phyloP scores from a whole-genome alignment of 2,797 vertebrate species.

The Okamejei kenojei region DNA sequence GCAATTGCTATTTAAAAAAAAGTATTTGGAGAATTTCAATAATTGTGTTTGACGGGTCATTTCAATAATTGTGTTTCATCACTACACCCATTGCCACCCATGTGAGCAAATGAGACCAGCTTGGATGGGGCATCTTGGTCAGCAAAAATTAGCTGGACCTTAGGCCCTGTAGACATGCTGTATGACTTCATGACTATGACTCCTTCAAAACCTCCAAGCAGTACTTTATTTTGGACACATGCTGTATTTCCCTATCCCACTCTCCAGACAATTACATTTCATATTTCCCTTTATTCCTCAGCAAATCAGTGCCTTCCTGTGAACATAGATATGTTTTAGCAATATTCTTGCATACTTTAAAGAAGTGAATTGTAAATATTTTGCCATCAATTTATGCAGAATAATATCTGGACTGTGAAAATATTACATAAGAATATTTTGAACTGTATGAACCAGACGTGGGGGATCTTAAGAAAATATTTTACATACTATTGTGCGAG shows the following conservation, averaged over 20 bases:
- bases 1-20: neutral
- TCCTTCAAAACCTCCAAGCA: neutral
- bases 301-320: neutral
- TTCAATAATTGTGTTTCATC: neutral
- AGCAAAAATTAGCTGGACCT: too few relatives aligned
- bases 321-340: neutral
- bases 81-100: too few relatives aligned
- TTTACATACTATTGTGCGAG: neutral
- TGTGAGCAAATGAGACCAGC: too few relatives aligned
- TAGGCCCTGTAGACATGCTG: too few relatives aligned
- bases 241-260: neutral
- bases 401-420: neutral
- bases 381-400: neutral
- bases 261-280: neutral
- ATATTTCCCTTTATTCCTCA: neutral
- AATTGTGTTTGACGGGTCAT: neutral
- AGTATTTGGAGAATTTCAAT: neutral
- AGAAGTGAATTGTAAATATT: neutral
- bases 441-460: neutral
- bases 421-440: neutral
- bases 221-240: neutral
- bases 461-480: neutral
- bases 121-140: too few relatives aligned
- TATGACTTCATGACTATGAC: too few relatives aligned
- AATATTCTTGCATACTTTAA: neutral